A percentile compares a stretch with the other conserved stretches of the same genome.
Conservation (phyloP, 2,888 invertebrate species). For the Aphidius colemani region DNA sequence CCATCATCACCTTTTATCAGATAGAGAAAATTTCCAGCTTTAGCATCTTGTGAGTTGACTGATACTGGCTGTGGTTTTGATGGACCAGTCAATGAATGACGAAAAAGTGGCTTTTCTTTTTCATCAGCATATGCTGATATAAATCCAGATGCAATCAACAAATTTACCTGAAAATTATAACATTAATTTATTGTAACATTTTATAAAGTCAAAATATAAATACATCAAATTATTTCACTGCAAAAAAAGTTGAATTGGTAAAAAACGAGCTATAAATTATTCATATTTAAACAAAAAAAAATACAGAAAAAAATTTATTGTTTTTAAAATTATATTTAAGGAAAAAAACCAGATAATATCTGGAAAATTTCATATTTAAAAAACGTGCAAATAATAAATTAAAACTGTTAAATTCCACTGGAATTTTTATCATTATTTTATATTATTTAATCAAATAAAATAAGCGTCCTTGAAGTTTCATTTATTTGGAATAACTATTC, state of each 20-base stretch:
- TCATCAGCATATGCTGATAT: slow-evolving; percentile 50
- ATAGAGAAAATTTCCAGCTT: slow-evolving; percentile 70
- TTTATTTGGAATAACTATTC: too few relatives aligned
- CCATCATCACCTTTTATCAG: slow-evolving; percentile 74
- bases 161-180: slow-evolving; percentile 67
- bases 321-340: neutral
- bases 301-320: neutral
- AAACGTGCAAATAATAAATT: too few relatives aligned
- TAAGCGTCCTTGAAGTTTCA: too few relatives aligned
- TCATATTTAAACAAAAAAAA: neutral
- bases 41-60: slow-evolving; percentile 64
- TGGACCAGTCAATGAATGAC: slow-evolving; percentile 49
- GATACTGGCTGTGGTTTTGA: slow-evolving; percentile 56
- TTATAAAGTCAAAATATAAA: neutral
- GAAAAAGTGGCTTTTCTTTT: slow-evolving; percentile 50
- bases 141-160: slow-evolving; percentile 72
- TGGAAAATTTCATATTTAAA: too few relatives aligned
- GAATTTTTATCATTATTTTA: too few relatives aligned
- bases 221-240: neutral
- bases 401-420: too few relatives aligned
- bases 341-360: too few relatives aligned
- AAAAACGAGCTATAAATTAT: neutral
- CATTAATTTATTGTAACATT: neutral
- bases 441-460: too few relatives aligned
- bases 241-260: neutral